These are phyloP conservation scores for Teinopalpus imperialis DNA, from an alignment of 2,888 invertebrate species.

Conservation along the genomic window DNA sequence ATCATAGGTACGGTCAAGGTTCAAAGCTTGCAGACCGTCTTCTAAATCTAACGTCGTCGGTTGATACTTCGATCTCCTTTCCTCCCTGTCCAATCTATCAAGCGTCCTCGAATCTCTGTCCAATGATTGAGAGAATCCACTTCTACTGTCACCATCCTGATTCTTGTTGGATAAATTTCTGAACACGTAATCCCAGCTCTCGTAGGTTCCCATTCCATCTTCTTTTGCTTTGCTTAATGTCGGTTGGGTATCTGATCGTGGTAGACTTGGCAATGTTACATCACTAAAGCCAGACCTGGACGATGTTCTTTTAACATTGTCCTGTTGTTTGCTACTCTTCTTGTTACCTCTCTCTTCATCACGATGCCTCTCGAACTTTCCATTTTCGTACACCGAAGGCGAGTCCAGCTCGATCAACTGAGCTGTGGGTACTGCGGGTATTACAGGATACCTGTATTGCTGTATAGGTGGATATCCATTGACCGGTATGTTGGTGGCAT, in stretches of 20 bases:
- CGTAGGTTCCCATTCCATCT: conserved; percentile 86
- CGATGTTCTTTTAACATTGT: conserved; percentile 59
- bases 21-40: conserved; percentile 78
- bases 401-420: conserved; percentile 86
- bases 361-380: conserved; percentile 53
- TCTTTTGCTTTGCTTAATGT: conserved; percentile 79
- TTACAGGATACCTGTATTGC: conserved; percentile 70
- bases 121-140: conserved; percentile 81
- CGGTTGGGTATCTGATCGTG: conserved; percentile 74
- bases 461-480: conserved; percentile 71
- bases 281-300: conserved; percentile 70
- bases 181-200: conserved; percentile 91
- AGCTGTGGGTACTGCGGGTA: conserved; percentile 79
- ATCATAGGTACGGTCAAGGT: conserved; percentile 70
- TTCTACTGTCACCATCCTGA: conserved; percentile 85
- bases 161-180: conserved; percentile 88
- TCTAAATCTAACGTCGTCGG: conserved; percentile 79
- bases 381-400: conserved; percentile 65
- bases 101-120: conserved; percentile 72
- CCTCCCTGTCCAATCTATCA: conserved; percentile 68
- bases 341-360: conserved; percentile 54
- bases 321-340: conserved; percentile 46
- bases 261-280: conserved; percentile 64
- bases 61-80: conserved; percentile 69
- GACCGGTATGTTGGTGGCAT: conserved; percentile 66